Base-by-base conservation (phyloP, 2,797 vertebrate genomes). In the Clarias pachynema region DNA sequence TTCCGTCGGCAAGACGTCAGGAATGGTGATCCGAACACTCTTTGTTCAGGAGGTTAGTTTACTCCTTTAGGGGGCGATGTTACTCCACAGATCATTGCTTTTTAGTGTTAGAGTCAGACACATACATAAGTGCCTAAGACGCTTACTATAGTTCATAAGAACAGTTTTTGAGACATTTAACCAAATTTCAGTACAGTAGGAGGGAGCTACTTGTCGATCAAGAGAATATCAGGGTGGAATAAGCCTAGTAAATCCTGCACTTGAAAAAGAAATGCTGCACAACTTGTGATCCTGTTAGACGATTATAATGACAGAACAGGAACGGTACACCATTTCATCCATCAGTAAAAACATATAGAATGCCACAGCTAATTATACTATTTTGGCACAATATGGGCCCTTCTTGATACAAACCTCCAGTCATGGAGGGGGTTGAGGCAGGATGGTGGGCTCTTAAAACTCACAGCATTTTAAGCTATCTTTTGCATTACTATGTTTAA, bases 1-100 rank as follows among this genome's bases (percentile, higher is more conserved):
- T 99, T 97, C 90, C 96, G 98, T 34, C 95, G 98, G 0, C 98
- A 99, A 89, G 98, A 99, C 0, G 91, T 99, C 84, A 96, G 97
- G 92, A 99, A 99, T 0, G 98, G 98, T 6, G 97, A 99, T 87
- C 98, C 98, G 73, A 98, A 96, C 31, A 89, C 95, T 0, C 93
- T 99, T 49, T 99, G 98, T 90, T 97, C 97, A 0, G 97, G 97
- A 94, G 98, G 98, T 99, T 91, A 94, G 93, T 87, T 2, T 84
- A 8, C 34, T 57, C 65, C 57, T 34, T 65, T 70, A 74, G 16
- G 34, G 20, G 63, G 62, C 24, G 44, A 1, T 29, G 15, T 53
- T 24, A 22, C n/a, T 22, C 60, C 34, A 15, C 5, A 78, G 29
- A 15, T 81, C 2, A 15, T 18, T 53, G n/a, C 34, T 40, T 49